Evolutionary conservation across 1,140 invertebrate genomes (phyloP).

Genomic region (Heliconius nattereri): DNA sequence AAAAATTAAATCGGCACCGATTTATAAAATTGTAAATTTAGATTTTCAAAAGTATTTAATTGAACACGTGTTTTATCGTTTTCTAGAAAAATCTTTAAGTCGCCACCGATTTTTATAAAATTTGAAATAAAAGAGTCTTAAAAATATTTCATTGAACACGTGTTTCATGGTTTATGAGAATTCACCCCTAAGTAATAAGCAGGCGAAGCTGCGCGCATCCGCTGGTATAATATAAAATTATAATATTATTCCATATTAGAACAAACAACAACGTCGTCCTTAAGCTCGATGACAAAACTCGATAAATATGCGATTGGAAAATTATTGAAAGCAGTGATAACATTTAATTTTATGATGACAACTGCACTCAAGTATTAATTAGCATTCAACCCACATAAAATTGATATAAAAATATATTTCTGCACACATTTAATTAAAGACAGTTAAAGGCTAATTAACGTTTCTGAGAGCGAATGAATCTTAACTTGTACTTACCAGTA

Average conservation of each 20-base stretch:
- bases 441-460: not conserved
- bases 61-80: too few species aligned
- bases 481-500: slow-evolving; percentile 55
- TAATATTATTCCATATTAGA: not conserved
- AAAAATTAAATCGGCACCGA: too few species aligned
- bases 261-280: not conserved
- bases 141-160: too few species aligned
- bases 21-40: too few species aligned
- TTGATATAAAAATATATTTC: not conserved
- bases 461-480: not conserved
- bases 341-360: not conserved
- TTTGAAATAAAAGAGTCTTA: too few species aligned
- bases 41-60: too few species aligned
- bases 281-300: not conserved
- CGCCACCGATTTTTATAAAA: too few species aligned
- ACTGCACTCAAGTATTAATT: not conserved
- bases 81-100: too few species aligned
- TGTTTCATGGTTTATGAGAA: too few species aligned
- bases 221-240: not conserved
- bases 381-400: not conserved
- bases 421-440: not conserved
- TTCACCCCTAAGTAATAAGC: too few species aligned
- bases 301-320: not conserved
- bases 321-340: not conserved
- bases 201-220: too few species aligned